A percentile compares a stretch with the other conserved stretches of the same genome.
Conservation (phyloP, 1,140 invertebrate genomes). For the Delia radicum region DNA sequence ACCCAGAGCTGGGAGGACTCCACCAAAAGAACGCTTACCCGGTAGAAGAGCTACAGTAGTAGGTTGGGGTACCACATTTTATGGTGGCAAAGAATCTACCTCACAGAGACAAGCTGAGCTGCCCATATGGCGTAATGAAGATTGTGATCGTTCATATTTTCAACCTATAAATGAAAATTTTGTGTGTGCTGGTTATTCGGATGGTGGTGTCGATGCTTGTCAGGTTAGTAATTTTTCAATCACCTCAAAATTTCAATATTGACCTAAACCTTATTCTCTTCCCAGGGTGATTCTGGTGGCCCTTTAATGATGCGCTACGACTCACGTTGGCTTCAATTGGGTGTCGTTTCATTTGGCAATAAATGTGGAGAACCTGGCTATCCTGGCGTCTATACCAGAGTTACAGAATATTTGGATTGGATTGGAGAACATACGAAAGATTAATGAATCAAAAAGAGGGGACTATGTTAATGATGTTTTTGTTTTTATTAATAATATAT, state of each 20-base stretch:
- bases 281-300: constrained; percentile 64
- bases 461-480: background rate
- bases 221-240: constrained; percentile 64
- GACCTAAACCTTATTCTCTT: background rate
- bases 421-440: constrained; percentile 53
- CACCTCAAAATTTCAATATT: background rate
- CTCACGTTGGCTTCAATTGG: constrained; percentile 80
- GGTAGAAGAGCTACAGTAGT: constrained; percentile 76
- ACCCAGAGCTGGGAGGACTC: constrained; percentile 58
- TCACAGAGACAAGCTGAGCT: constrained; percentile 79
- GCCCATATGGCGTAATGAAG: constrained; percentile 88
- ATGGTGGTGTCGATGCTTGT: constrained; percentile 90
- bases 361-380: constrained; percentile 86
- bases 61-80: constrained; percentile 88
- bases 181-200: constrained; percentile 85
- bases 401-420: constrained; percentile 54
- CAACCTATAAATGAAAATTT: constrained; percentile 90
- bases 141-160: constrained; percentile 87
- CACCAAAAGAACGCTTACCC: constrained; percentile 50
- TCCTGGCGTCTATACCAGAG: constrained; percentile 67
- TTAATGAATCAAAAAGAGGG: constrained; percentile 26
- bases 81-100: constrained; percentile 82
- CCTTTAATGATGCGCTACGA: constrained; percentile 79
- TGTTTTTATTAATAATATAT: constrained; percentile 4
- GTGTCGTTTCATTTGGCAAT: constrained; percentile 89